Conservation (phyloP, 2,888 invertebrate species). For the Laothoe populi region DNA sequence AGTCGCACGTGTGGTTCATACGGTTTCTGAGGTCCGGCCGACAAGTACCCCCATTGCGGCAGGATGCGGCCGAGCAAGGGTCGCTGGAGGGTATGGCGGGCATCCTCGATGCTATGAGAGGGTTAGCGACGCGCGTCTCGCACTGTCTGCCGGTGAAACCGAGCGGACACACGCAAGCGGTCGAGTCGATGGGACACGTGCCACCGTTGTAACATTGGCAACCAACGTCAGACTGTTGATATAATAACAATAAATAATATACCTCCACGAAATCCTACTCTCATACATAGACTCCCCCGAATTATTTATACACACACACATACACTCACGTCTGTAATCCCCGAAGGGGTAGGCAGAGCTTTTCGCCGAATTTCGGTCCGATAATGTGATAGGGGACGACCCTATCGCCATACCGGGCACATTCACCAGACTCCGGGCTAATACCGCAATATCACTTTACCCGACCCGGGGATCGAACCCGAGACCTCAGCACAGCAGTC, state of each 20-base stretch:
- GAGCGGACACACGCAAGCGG: conserved; percentile 82
- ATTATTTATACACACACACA: too few relatives aligned
- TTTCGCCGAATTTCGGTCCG: too few relatives aligned
- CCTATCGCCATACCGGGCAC: too few relatives aligned
- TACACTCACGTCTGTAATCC: too few relatives aligned
- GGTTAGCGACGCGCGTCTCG: conserved; percentile 61
- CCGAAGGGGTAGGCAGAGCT: too few relatives aligned
- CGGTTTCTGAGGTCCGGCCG: conserved; percentile 65
- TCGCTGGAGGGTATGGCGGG: conserved; percentile 65
- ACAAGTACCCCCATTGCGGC: conserved; percentile 92
- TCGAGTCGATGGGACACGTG: conserved; percentile 82
- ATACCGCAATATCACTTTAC: too few relatives aligned
- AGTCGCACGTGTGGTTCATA: conserved; percentile 89
- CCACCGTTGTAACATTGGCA: conserved; percentile 89
- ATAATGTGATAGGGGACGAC: too few relatives aligned
- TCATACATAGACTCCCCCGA: too few relatives aligned
- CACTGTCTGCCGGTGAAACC: conserved; percentile 69
- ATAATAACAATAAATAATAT: not conserved
- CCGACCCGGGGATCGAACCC: too few relatives aligned
- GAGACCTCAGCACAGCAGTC: too few relatives aligned
- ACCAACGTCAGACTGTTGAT: conserved; percentile 53
- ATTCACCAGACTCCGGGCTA: too few relatives aligned
- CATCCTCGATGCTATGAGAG: conserved; percentile 48
- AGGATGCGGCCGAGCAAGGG: conserved; percentile 87
- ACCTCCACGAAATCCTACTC: too few relatives aligned